Evolutionary conservation across 2,888 invertebrate genomes (phyloP).

Genomic region (Scaptodrosophila latifasciaeformis): DNA sequence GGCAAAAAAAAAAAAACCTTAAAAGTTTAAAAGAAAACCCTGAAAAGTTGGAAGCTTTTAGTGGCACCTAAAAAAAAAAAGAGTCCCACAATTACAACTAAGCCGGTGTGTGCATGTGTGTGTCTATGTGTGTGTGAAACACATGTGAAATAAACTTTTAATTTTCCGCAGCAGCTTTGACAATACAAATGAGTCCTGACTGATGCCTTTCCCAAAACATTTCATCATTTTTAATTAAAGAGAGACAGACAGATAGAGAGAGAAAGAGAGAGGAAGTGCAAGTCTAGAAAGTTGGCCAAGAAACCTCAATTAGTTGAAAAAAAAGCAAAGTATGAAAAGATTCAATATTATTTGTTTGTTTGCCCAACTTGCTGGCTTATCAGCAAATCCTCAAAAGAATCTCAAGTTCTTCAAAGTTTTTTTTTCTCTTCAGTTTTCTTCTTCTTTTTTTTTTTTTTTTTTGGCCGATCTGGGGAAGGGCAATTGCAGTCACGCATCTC

Average conservation of each 20-base stretch:
- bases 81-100: no score
- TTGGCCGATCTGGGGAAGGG: slow-evolving; percentile 49
- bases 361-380: slow-evolving; percentile 22
- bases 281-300: slow-evolving; percentile 5
- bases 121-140: no score
- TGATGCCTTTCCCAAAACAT: slow-evolving; percentile 52
- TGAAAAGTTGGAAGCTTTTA: no score
- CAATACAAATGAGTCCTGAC: not conserved
- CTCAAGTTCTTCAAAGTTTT: slow-evolving; percentile 6
- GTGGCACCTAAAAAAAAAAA: no score
- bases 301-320: slow-evolving; percentile 63
- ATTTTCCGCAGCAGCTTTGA: slow-evolving; percentile 56
- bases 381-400: not conserved
- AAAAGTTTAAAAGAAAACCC: not conserved
- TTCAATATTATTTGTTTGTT: slow-evolving; percentile 66
- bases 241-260: not conserved
- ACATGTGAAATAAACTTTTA: slow-evolving; percentile 60
- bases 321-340: slow-evolving; percentile 54
- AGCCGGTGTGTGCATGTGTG: no score
- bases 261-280: not conserved
- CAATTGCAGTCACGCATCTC: slow-evolving; percentile 74
- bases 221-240: slow-evolving; percentile 64
- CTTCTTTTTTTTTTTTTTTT: not conserved
- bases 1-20: slow-evolving; percentile 19
- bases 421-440: not conserved